phyloP scores from a whole-genome alignment of 2,113 vertebrate species.

The Myanophis thanlyinensis region DNA sequence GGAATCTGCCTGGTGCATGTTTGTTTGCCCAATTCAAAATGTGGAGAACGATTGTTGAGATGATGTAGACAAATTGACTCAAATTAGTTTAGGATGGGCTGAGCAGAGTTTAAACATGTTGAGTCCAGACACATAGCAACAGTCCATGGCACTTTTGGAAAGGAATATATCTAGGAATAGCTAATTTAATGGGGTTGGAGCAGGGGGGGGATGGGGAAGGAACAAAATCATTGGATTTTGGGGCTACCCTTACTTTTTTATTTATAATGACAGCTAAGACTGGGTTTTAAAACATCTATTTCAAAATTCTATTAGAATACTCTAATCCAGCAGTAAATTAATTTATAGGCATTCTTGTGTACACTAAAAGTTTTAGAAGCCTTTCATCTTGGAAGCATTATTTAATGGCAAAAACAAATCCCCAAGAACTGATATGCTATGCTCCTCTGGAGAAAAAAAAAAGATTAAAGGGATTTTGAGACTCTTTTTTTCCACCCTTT shows the following conservation, averaged over 20 bases:
- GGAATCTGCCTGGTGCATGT: slow-evolving; percentile 72
- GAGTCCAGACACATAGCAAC: slow-evolving; percentile 75
- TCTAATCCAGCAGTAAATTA: slow-evolving; percentile 43
- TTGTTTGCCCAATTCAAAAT: slow-evolving; percentile 69
- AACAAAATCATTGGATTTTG: neutral
- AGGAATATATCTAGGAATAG: neutral
- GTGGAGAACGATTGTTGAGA: slow-evolving; percentile 73
- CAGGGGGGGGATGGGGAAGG: neutral
- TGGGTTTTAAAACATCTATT: slow-evolving; percentile 32
- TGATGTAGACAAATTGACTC: slow-evolving; percentile 85
- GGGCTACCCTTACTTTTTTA: neutral
- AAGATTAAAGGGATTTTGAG: slow-evolving; percentile 81
- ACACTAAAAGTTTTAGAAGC: slow-evolving; percentile 64
- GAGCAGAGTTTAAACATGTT: slow-evolving; percentile 76
- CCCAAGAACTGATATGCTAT: slow-evolving; percentile 63
- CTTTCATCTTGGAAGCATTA: slow-evolving; percentile 67
- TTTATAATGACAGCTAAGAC: slow-evolving; percentile 2
- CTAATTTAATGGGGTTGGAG: slow-evolving; percentile 3
- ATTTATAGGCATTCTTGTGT: slow-evolving; percentile 49
- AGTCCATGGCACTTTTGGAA: slow-evolving; percentile 32
- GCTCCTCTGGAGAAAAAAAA: slow-evolving; percentile 44
- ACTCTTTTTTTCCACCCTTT: slow-evolving; percentile 52
- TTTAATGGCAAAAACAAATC: slow-evolving; percentile 79
- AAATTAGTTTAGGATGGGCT: slow-evolving; percentile 82
- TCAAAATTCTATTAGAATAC: slow-evolving; percentile 40